Conservation (phyloP, 2,797 vertebrate genomes). For the Emys orbicularis region DNA sequence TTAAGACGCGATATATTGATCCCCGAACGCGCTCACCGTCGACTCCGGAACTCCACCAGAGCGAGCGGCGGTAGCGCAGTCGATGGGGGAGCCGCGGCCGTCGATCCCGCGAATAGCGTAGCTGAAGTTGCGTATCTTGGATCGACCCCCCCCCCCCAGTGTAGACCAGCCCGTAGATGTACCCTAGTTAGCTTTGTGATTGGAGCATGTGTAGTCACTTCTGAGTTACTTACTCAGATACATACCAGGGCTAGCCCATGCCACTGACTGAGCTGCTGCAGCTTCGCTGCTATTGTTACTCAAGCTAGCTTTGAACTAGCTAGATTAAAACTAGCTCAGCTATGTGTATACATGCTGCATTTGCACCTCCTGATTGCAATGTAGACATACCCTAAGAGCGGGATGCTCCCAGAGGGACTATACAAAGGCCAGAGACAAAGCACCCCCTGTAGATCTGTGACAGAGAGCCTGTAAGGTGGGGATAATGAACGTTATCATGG, state of each 20-base stretch:
- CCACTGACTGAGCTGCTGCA: neutral
- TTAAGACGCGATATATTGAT: no score
- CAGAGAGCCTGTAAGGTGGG: neutral
- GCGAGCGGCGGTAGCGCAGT: no score
- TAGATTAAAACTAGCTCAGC: neutral
- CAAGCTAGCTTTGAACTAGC: neutral
- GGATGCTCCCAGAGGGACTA: neutral
- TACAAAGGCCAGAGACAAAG: neutral
- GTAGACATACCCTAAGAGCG: neutral
- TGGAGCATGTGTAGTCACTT: neutral
- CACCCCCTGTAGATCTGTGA: accelerated
- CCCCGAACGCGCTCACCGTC: no score
- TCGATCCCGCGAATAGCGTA: no score
- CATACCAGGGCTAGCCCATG: neutral
- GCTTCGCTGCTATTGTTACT: neutral
- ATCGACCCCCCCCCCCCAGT: no score
- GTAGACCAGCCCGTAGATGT: no score
- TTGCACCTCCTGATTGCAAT: neutral
- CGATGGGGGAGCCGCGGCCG: no score
- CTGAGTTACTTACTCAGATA: neutral
- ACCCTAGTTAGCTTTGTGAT: neutral
- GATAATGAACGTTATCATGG: neutral
- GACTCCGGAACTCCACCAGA: no score
- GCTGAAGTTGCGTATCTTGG: no score
- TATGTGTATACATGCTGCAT: neutral